Percentiles rank a stretch among this genome's conserved stretches.
Evolutionary conservation across 2,797 vertebrate genomes (phyloP).

Genomic region (Mycteria americana): DNA sequence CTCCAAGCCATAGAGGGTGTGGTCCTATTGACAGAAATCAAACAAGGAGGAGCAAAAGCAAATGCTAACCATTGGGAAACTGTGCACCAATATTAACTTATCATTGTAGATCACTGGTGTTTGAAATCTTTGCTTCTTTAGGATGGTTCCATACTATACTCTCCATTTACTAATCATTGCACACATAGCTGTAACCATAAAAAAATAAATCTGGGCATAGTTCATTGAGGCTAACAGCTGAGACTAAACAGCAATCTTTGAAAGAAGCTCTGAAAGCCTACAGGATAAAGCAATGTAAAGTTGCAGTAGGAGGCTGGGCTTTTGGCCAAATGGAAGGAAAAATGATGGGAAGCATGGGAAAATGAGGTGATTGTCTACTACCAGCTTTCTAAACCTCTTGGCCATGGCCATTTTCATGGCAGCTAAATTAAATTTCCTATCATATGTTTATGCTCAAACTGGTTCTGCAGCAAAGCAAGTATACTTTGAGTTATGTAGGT

Average conservation of each 20-base stretch:
- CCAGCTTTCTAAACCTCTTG: background rate
- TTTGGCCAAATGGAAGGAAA: background rate
- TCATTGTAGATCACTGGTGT: background rate
- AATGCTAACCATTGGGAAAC: background rate
- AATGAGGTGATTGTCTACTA: background rate
- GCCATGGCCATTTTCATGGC: background rate
- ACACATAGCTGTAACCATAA: background rate
- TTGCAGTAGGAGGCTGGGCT: background rate
- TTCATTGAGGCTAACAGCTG: background rate
- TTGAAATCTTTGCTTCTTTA: background rate
- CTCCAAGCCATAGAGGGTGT: background rate
- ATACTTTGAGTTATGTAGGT: background rate
- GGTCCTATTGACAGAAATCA: background rate
- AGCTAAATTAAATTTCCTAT: background rate
- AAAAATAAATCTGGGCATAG: background rate
- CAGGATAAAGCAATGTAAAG: background rate
- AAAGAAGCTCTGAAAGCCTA: background rate
- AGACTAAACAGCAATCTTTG: background rate
- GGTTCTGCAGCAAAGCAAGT: background rate
- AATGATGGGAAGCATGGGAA: background rate
- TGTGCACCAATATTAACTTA: background rate
- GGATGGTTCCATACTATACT: background rate
- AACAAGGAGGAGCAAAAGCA: background rate
- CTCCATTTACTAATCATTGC: background rate
- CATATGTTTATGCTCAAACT: background rate